Conservation (phyloP, 2,797 vertebrate species). For the Oophaga sylvatica region DNA sequence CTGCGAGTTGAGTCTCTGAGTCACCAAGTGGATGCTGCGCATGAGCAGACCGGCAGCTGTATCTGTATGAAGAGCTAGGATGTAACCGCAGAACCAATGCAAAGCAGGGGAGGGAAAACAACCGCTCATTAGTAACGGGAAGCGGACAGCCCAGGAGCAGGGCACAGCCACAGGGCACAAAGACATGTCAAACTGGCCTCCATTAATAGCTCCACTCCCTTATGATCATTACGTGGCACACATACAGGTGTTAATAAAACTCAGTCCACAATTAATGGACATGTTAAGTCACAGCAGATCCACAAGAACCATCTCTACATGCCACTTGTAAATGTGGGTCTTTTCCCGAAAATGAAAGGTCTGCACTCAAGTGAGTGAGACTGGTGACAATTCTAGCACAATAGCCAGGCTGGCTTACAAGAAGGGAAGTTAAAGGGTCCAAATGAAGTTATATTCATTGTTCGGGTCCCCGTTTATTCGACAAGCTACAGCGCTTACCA, state of each 20-base stretch:
- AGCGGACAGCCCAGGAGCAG: constrained; percentile 77
- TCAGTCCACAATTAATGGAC: not conserved
- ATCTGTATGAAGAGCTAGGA: constrained; percentile 97
- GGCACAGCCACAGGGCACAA: constrained; percentile 75
- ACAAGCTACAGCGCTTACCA: no score
- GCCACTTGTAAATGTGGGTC: no score
- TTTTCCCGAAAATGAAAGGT: no score
- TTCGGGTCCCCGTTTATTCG: no score
- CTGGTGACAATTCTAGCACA: no score
- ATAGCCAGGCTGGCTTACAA: no score
- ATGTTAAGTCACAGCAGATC: constrained; percentile 51
- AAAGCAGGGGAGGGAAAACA: constrained; percentile 88
- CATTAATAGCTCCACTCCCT: constrained; percentile 34
- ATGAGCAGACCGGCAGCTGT: constrained; percentile 93
- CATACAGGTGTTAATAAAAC: constrained; percentile 16
- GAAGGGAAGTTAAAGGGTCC: no score
- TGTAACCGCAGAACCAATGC: constrained; percentile 84
- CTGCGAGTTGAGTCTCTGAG: constrained; percentile 86
- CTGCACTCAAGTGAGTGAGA: no score
- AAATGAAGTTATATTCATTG: no score
- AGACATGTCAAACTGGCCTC: constrained; percentile 52
- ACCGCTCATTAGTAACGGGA: constrained; percentile 85
- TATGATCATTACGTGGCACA: constrained; percentile 15
- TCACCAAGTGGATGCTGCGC: constrained; percentile 93
- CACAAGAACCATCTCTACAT: not conserved